Percentiles rank a stretch among this genome's conserved stretches.
phyloP scores from a whole-genome alignment of 1,140 invertebrate species.

The Vollenhovia emeryi region DNA sequence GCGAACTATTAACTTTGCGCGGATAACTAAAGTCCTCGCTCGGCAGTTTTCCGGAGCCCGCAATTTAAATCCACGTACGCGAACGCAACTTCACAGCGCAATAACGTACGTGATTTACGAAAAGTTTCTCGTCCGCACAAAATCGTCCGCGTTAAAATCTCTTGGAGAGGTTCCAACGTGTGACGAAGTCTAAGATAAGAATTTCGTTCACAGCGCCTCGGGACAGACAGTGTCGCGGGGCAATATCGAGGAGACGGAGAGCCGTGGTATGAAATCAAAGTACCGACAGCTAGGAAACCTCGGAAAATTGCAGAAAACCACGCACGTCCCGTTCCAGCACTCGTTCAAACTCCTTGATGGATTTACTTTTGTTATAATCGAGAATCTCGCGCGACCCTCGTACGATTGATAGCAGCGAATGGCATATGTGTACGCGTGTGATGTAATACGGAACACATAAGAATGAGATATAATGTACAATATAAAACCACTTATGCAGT shows the following conservation, averaged over 20 bases:
- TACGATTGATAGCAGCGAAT: background rate
- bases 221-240: slow-evolving; percentile 60
- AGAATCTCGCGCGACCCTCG: background rate
- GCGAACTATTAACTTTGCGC: slow-evolving; percentile 4
- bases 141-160: slow-evolving; percentile 69
- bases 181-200: slow-evolving; percentile 66
- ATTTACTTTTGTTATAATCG: slow-evolving; percentile 23
- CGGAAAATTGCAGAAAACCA: background rate
- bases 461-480: background rate
- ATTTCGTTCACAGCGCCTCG: slow-evolving; percentile 53
- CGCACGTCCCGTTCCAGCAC: background rate
- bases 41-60: background rate
- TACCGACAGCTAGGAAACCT: slow-evolving; percentile 40
- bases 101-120: slow-evolving; percentile 75
- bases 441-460: background rate
- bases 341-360: slow-evolving; percentile 20
- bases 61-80: slow-evolving; percentile 27
- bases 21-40: background rate
- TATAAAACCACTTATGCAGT: background rate
- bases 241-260: slow-evolving; percentile 60
- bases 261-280: slow-evolving; percentile 60
- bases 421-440: background rate
- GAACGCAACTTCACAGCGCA: slow-evolving; percentile 54
- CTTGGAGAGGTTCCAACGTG: slow-evolving; percentile 67
- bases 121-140: slow-evolving; percentile 61